phyloP scores from a whole-genome alignment of 2,797 vertebrate species.

The Myripristis murdjan region DNA sequence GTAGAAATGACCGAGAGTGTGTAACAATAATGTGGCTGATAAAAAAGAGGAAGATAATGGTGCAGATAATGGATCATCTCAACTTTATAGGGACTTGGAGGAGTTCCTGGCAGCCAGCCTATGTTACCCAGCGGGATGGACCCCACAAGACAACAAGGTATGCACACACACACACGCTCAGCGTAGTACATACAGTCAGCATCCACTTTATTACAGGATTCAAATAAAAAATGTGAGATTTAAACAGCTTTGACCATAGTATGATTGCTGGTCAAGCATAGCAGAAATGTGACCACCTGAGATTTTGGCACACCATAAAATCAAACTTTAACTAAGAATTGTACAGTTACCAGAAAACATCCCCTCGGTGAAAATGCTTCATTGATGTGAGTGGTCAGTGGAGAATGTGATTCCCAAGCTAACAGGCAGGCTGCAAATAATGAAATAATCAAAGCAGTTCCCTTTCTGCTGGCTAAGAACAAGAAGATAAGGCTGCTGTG shows the following conservation, averaged over 20 bases:
- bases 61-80: slow-evolving; percentile 34
- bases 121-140: slow-evolving; percentile 97
- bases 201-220: no score
- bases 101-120: slow-evolving; percentile 94
- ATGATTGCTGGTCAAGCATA: not conserved
- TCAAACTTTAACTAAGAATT: no score
- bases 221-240: no score
- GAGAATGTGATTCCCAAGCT: no score
- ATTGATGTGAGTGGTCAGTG: slow-evolving; percentile 1
- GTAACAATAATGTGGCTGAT: slow-evolving; percentile 15
- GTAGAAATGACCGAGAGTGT: not conserved
- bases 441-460: not conserved
- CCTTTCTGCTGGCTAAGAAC: not conserved
- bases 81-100: slow-evolving; percentile 90
- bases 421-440: not conserved
- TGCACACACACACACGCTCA: not conserved
- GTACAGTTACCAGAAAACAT: not conserved
- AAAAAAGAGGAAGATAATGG: not conserved
- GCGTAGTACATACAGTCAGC: not conserved
- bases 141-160: slow-evolving; percentile 96
- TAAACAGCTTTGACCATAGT: not conserved
- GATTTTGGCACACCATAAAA: not conserved
- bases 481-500: not conserved
- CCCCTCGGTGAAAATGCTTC: not conserved
- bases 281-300: not conserved